Conservation (phyloP, 2,888 invertebrate species). For the Dexiosoma caninum region DNA sequence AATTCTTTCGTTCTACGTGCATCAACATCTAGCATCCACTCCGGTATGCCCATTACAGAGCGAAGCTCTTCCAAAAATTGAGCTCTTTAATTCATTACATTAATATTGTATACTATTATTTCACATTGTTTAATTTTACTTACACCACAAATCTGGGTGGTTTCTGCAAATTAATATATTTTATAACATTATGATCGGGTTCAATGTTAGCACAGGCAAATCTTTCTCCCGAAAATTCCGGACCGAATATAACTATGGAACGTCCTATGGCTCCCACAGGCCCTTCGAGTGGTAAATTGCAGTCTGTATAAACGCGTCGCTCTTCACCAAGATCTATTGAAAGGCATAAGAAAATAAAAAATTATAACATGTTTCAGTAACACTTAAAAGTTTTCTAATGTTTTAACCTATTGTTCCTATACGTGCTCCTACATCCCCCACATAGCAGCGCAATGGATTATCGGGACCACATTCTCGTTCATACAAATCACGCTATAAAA, state of each 20-base stretch:
- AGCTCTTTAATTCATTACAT: slow-evolving; percentile 80
- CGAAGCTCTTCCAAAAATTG: slow-evolving; percentile 91
- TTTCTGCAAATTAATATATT: slow-evolving; percentile 91
- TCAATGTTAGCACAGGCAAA: slow-evolving; percentile 95
- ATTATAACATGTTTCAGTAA: neutral
- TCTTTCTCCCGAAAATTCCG: slow-evolving; percentile 84
- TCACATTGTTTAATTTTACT: slow-evolving; percentile 67
- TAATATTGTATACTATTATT: neutral
- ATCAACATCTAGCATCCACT: slow-evolving; percentile 93
- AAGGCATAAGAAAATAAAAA: slow-evolving; percentile 5
- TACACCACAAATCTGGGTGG: slow-evolving; percentile 93
- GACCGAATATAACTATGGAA: slow-evolving; percentile 90
- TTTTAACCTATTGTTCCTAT: slow-evolving; percentile 86
- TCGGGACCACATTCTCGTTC: slow-evolving; percentile 91
- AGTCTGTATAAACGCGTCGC: slow-evolving; percentile 88
- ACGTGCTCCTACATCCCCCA: slow-evolving; percentile 92
- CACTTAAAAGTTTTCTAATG: neutral
- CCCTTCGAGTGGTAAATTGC: slow-evolving; percentile 91
- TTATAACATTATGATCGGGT: slow-evolving; percentile 93
- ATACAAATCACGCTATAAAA: slow-evolving; percentile 86
- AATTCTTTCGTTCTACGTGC: slow-evolving; percentile 87
- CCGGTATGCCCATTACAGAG: slow-evolving; percentile 89
- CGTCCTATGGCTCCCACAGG: slow-evolving; percentile 87
- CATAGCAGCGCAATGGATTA: slow-evolving; percentile 92
- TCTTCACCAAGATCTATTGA: slow-evolving; percentile 84